Conservation (phyloP, 2,113 vertebrate species). For the Nothoprocta perdicaria region DNA sequence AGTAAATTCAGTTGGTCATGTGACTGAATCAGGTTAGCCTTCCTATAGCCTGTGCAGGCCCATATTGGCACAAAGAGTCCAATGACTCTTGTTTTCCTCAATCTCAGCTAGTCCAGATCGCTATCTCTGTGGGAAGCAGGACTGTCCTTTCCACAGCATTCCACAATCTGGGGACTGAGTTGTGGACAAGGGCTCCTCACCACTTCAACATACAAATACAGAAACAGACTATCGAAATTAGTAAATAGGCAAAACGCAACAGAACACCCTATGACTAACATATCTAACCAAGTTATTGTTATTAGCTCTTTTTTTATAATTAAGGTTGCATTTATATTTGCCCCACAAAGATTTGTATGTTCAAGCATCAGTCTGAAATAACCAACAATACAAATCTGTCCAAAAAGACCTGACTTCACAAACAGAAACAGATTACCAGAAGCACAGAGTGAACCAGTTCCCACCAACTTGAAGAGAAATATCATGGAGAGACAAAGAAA, state of each 20-base stretch:
- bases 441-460: not conserved
- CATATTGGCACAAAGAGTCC: not conserved
- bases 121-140: accelerated
- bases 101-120: not conserved
- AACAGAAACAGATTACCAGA: not conserved
- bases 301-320: not conserved
- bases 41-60: not conserved
- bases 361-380: accelerated
- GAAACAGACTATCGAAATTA: not conserved
- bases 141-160: not conserved
- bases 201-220: not conserved
- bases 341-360: not conserved
- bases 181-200: not conserved
- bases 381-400: not conserved
- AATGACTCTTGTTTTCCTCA: not conserved
- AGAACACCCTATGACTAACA: not conserved
- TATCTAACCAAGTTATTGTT: not conserved
- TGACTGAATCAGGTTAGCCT: not conserved
- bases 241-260: not conserved
- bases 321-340: not conserved
- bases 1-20: not conserved
- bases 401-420: not conserved
- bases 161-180: not conserved
- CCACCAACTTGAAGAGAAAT: not conserved
- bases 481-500: not conserved